Evolutionary conservation across 1,140 invertebrate species (phyloP).

Genomic region (Drosophila trapezifrons): DNA sequence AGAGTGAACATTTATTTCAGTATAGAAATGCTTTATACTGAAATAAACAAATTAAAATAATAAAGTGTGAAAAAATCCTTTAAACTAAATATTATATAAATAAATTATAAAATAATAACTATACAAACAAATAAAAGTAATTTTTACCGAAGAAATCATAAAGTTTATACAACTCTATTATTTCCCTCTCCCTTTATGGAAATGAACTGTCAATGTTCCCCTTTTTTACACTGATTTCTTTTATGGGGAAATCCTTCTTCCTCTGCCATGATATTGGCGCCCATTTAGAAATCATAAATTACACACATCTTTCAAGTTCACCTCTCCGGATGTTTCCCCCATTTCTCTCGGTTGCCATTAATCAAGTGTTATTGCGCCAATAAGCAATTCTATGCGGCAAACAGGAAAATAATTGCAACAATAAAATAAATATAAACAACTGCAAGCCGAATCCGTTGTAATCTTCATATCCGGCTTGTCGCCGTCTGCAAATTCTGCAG

Average conservation of each 20-base stretch:
- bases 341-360: slow-evolving; percentile 45
- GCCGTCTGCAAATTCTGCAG: slow-evolving; percentile 41
- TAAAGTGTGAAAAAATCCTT: too few species aligned
- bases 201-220: background rate
- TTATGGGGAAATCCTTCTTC: slow-evolving; percentile 7
- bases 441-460: slow-evolving; percentile 55
- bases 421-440: slow-evolving; percentile 74
- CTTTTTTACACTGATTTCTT: slow-evolving; percentile 2
- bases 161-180: too few species aligned
- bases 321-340: slow-evolving; percentile 39
- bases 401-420: slow-evolving; percentile 68
- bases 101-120: background rate
- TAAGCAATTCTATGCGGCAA: slow-evolving; percentile 57
- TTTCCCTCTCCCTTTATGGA: background rate
- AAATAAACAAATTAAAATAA: too few species aligned
- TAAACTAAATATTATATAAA: background rate
- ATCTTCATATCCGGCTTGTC: slow-evolving; percentile 68
- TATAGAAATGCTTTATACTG: too few species aligned
- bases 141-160: background rate
- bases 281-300: slow-evolving; percentile 14
- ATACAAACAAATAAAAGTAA: background rate
- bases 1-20: too few species aligned
- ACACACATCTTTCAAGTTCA: slow-evolving; percentile 23
- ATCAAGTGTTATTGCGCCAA: slow-evolving; percentile 59
- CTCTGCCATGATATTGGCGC: slow-evolving; percentile 14